A percentile compares a stretch with the other conserved stretches of the same genome.
Conservation (phyloP, 2,888 invertebrate species). For the Drosophila atripex region DNA sequence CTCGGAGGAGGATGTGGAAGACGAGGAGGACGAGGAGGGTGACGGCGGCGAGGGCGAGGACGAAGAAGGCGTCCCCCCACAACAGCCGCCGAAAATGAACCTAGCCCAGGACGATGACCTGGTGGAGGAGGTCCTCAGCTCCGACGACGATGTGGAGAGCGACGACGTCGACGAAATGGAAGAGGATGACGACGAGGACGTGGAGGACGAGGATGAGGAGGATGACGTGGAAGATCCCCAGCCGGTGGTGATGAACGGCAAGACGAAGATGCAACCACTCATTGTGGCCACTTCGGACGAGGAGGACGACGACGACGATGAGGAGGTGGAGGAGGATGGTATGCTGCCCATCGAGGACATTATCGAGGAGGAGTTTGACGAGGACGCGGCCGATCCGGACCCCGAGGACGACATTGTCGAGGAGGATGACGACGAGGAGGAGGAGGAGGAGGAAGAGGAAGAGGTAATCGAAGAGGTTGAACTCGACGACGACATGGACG, state of each 20-base stretch:
- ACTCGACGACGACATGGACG: conserved; percentile 50
- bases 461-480: conserved; percentile 26
- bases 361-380: conserved; percentile 62
- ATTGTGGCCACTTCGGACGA: conserved; percentile 49
- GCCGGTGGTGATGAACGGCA: conserved; percentile 53
- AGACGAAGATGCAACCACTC: conserved; percentile 27
- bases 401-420: conserved; percentile 45
- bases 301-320: conserved; percentile 44
- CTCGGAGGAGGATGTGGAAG: conserved; percentile 56
- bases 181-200: conserved; percentile 52
- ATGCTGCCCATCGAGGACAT: conserved; percentile 61
- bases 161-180: conserved; percentile 63
- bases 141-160: conserved; percentile 55
- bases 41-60: conserved; percentile 50
- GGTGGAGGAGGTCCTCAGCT: conserved; percentile 42
- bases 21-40: conserved; percentile 59
- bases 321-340: conserved; percentile 36
- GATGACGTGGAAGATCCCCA: conserved; percentile 35
- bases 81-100: conserved; percentile 23
- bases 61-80: conserved; percentile 46
- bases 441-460: conserved; percentile 35
- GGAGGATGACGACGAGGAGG: conserved; percentile 45
- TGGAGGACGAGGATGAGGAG: conserved; percentile 53
- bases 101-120: conserved; percentile 46
- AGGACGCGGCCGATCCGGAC: conserved; percentile 47